phyloP scores from a whole-genome alignment of 1,140 invertebrate species.

The Pomacea maculata region DNA sequence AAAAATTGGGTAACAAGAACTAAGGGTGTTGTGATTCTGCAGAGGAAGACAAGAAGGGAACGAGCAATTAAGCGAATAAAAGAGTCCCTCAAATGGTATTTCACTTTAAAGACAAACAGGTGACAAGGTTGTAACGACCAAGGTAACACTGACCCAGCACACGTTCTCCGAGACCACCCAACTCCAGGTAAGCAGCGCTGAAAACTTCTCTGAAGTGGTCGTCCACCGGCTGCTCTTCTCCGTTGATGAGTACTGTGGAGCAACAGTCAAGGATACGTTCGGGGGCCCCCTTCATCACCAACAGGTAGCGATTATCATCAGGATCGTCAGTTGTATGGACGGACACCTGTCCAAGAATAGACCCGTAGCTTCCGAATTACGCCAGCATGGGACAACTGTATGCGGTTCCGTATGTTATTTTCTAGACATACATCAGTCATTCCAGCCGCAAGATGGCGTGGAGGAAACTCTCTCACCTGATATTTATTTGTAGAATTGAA shows the following conservation, averaged over 20 bases:
- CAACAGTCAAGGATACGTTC: constrained; percentile 97
- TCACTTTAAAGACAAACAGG: background rate
- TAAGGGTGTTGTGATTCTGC: too few relatives aligned
- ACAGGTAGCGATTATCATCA: constrained; percentile 87
- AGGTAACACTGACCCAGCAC: constrained; percentile 77
- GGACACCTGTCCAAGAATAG: constrained; percentile 75
- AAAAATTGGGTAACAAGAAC: too few relatives aligned
- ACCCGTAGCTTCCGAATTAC: background rate
- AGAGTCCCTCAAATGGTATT: too few relatives aligned
- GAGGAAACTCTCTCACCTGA: constrained; percentile 71
- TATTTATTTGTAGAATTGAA: constrained; percentile 99
- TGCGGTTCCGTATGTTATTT: background rate
- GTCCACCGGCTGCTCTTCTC: constrained; percentile 92
- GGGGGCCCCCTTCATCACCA: constrained; percentile 99
- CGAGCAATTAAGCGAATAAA: too few relatives aligned
- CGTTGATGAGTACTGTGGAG: constrained; percentile 94
- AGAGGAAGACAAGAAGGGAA: too few relatives aligned
- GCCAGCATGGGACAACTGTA: background rate
- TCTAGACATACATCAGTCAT: background rate
- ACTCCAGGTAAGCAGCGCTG: constrained; percentile 97
- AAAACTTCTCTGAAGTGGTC: constrained; percentile 98
- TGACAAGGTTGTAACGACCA: background rate
- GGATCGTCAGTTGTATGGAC: constrained; percentile 94
- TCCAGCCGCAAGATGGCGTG: too few relatives aligned
- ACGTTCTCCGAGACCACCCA: constrained; percentile 97